These are phyloP conservation scores for Merops nubicus DNA, from an alignment of 2,113 vertebrate genomes.

Conservation along the genomic window DNA sequence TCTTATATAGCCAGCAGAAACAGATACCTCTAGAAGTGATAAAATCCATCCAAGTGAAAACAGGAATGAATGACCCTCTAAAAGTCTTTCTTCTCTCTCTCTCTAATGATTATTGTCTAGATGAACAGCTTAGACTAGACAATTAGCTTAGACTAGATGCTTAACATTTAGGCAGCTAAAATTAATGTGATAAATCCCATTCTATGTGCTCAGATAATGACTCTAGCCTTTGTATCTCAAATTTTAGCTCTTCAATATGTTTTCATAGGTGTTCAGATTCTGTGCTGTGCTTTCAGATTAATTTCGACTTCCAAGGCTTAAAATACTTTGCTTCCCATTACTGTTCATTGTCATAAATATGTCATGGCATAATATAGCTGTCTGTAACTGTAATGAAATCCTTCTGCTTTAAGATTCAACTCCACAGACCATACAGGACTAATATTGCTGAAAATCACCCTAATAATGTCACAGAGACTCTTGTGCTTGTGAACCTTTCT, in stretches of 20 bases:
- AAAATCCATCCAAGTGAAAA: not conserved
- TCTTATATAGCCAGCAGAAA: not conserved
- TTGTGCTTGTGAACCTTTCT: not conserved
- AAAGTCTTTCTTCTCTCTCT: not conserved
- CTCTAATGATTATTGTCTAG: conserved; percentile 42
- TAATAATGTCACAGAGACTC: conserved; percentile 10
- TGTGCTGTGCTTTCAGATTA: not conserved
- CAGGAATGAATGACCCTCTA: not conserved
- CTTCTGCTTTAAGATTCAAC: conserved; percentile 33
- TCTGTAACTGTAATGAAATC: conserved; percentile 53
- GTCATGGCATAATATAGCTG: conserved; percentile 52
- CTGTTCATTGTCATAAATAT: conserved; percentile 60
- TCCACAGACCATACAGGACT: conserved; percentile 18
- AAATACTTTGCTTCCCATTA: conserved; percentile 31
- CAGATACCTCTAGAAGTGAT: not conserved
- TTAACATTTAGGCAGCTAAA: conserved; percentile 66
- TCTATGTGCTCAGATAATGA: conserved; percentile 16
- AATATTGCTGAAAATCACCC: conserved; percentile 48
- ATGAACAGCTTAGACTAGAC: conserved; percentile 33
- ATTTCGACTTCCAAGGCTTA: conserved; percentile 2
- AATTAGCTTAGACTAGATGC: conserved; percentile 60
- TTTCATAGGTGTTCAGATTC: conserved; percentile 38
- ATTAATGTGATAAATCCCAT: conserved; percentile 33
- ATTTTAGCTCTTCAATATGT: conserved; percentile 48
- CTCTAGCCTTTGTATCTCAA: conserved; percentile 52